Evolutionary conservation across 2,113 vertebrate species (phyloP), one percentile per base, ranked within the genome.

Genomic region (Ammodramus savannarum): DNA sequence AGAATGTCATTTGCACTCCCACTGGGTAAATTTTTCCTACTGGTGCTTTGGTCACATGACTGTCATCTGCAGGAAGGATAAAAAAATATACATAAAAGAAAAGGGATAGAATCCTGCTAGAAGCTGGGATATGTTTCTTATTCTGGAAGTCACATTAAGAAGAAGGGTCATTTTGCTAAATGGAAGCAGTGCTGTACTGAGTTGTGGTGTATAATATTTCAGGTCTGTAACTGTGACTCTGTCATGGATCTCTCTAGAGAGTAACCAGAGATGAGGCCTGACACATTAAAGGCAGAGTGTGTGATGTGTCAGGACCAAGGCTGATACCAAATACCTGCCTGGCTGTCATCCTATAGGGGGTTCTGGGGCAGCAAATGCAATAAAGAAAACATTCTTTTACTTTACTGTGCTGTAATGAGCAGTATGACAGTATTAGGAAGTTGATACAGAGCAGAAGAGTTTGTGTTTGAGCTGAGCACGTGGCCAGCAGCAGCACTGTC

Each of bases 1-100:
- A 94, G 83, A 91, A 89, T 93, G 88, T 73, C 57, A 77, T 87
- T 83, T 93, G 59, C 52, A 4, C 54, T 94, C 81, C 68, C 27
- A 1, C 36, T 61, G 76, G 76, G 66, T 68, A 74, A 54, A 85
- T 91, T 79, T 76, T 80, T 83, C 90, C 76, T 85, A 41, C 63
- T 80, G 77, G 77, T 79, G 15, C 44, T 90, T 87, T 27, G 31
- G 67, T 93, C 86, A 93, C 36, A 1, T 87, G 72, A 32, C 67
- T 63, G 46, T 82, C 85, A 68, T 78, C 87, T 61, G 77, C 73
- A 41, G 71, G 18, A 43, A 67, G 73, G 38, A 29, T 77, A 29
- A 54, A 57, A 69, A 59, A 65, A 69, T 11, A 43, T 59, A 55
- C 23, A 29, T 41, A 23, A 72, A 59, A 77, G 62, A 20, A 76